phyloP scores from a whole-genome alignment of 2,113 vertebrate species.

The Myotis lucifugus region DNA sequence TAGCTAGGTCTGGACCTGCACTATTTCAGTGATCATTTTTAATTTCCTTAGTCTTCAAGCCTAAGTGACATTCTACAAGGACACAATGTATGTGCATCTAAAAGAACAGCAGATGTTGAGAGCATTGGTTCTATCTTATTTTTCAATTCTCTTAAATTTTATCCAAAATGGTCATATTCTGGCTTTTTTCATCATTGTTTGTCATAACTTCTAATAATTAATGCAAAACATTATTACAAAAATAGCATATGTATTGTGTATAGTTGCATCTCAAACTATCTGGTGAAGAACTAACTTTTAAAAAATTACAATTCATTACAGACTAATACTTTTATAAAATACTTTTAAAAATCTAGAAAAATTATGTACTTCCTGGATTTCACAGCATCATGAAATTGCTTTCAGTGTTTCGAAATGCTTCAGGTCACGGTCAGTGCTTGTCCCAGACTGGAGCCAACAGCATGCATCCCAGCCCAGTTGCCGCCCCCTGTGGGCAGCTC shows the following conservation, averaged over 20 bases:
- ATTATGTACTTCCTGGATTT: not conserved
- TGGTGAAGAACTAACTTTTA: not conserved
- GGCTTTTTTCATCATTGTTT: not conserved
- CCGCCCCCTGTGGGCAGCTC: rapidly evolving
- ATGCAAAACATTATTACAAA: not conserved
- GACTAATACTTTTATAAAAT: not conserved
- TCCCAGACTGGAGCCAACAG: not conserved
- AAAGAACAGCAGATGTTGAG: not conserved
- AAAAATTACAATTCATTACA: not conserved
- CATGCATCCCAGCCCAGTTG: rapidly evolving
- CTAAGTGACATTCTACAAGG: not conserved
- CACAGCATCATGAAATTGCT: not conserved
- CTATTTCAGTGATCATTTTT: not conserved
- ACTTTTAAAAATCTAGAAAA: not conserved
- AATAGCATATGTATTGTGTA: not conserved
- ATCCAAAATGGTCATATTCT: not conserved
- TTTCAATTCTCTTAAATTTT: not conserved
- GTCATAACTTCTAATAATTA: not conserved
- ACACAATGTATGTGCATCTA: not conserved
- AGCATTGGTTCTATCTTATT: not conserved
- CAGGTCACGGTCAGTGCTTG: not conserved
- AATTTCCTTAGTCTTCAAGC: not conserved
- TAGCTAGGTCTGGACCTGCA: not conserved
- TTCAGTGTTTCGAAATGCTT: not conserved
- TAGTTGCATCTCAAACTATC: not conserved